phyloP scores from a whole-genome alignment of 2,113 vertebrate genomes.

The Elephantulus edwardii region DNA sequence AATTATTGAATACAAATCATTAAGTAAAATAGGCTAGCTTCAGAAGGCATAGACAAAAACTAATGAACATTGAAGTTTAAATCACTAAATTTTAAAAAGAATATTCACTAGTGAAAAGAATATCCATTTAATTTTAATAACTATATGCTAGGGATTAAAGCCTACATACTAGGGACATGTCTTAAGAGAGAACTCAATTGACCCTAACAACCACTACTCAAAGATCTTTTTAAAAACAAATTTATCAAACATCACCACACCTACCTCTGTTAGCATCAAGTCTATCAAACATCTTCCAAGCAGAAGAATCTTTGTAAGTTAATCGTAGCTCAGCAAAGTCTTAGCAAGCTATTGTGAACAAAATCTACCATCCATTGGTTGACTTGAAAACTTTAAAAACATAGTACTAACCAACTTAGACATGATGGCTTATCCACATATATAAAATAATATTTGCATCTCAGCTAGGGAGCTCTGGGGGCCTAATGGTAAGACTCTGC shows the following conservation, averaged over 20 bases:
- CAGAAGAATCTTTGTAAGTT: no score
- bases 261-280: background rate
- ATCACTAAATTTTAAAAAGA: constrained; percentile 48
- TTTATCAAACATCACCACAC: background rate
- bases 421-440: background rate
- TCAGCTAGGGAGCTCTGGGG: background rate
- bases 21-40: constrained; percentile 60
- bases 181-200: no score
- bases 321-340: no score
- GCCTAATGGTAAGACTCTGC: no score
- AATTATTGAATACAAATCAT: constrained; percentile 41
- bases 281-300: background rate
- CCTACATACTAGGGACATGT: no score
- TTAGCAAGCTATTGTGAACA: constrained; percentile 13
- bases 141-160: background rate
- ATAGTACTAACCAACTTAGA: background rate
- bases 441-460: background rate
- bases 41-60: constrained; percentile 55
- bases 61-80: constrained; percentile 17
- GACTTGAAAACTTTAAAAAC: constrained; percentile 24
- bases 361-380: background rate
- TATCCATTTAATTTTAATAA: background rate
- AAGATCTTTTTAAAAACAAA: constrained; percentile 41
- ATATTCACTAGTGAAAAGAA: no score
- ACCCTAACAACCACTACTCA: background rate